Evolutionary conservation across 2,113 vertebrate species (phyloP).

Genomic region (Herpailurus yagouaroundi): DNA sequence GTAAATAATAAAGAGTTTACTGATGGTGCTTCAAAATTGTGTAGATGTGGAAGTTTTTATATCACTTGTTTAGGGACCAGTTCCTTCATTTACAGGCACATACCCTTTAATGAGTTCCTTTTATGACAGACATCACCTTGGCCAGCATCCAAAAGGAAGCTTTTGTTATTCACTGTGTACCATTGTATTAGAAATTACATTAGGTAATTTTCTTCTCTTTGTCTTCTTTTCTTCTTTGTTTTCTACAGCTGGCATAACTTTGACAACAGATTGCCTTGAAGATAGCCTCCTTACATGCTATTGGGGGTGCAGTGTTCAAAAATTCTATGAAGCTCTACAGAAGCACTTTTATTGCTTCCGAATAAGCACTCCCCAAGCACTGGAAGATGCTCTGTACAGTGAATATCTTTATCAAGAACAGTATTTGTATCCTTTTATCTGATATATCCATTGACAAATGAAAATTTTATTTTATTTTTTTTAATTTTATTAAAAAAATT

Average conservation of each 20-base stretch:
- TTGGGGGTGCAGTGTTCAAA: slow-evolving; percentile 94
- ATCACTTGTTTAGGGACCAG: not conserved
- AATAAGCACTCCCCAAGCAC: slow-evolving; percentile 86
- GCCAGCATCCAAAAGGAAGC: not conserved
- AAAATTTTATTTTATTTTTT: not conserved
- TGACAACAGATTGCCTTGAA: slow-evolving; percentile 92
- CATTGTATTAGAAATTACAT: not conserved
- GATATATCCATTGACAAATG: not conserved
- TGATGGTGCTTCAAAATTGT: not conserved
- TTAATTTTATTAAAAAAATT: too few relatives aligned
- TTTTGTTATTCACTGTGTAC: not conserved
- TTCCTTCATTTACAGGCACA: slow-evolving; percentile 20
- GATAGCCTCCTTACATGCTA: slow-evolving; percentile 93
- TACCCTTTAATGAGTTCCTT: not conserved
- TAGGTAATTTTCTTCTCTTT: slow-evolving; percentile 36
- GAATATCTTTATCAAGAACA: slow-evolving; percentile 89
- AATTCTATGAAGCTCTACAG: slow-evolving; percentile 90
- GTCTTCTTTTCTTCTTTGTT: not conserved
- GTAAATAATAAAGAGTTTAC: not conserved
- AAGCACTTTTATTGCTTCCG: slow-evolving; percentile 86
- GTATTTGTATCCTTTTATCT: slow-evolving; percentile 93
- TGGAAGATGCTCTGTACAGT: slow-evolving; percentile 90
- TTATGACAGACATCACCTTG: not conserved
- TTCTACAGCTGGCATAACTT: slow-evolving; percentile 87
- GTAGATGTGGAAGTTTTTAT: slow-evolving; percentile 24